Base-by-base conservation (phyloP, 2,888 invertebrate genomes). In the Brenthis daphne region DNA sequence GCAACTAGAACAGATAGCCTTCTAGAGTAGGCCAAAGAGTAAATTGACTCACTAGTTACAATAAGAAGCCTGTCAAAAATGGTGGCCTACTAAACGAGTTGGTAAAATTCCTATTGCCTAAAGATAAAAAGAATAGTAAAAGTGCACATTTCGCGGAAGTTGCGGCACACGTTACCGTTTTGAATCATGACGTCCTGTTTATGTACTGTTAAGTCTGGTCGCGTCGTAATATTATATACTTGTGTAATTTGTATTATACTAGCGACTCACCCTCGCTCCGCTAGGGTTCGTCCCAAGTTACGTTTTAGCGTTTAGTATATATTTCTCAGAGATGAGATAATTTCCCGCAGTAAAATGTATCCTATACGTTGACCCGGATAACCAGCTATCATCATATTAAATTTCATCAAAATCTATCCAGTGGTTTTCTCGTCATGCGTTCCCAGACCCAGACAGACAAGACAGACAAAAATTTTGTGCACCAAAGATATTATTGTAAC, bases 131-230 rank as follows among this genome's bases (percentile, higher is more conserved):
- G 71, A 78, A 79, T 75, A 78, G 75, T 74, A 82, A 82, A 82
- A 78, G 79, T 60, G 48, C 51, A 29, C 55, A 53, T 75, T 85
- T 84, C 82, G 79, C 75, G 77, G 84, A 85, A 86, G 80, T 81
- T 85, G 79, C 84, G 83, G 84, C 75, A 80, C 75, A 75, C 76
- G 76, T 75, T 82, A 80, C 81, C 77, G 84, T 82, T 85, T 81
- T 76, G 54, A 54, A 54, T 67, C 47, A 64, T 56, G 57, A 64
- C 69, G 56, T 69, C 64, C 60, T 29, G 64, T 64, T 53, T 47
- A 67, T 24, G 43, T 67, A 55, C 67, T 56, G 64, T 64, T 57
- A 57, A n/a, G 50, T 67, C 16, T 67, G 60, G 14, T 37, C 37
- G 48, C 56, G 60, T 58, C 6, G 57, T 57, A 20, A 48, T 48